These are phyloP conservation scores for Jaculus jaculus DNA, from an alignment of 2,113 vertebrate species.

Conservation along the genomic window DNA sequence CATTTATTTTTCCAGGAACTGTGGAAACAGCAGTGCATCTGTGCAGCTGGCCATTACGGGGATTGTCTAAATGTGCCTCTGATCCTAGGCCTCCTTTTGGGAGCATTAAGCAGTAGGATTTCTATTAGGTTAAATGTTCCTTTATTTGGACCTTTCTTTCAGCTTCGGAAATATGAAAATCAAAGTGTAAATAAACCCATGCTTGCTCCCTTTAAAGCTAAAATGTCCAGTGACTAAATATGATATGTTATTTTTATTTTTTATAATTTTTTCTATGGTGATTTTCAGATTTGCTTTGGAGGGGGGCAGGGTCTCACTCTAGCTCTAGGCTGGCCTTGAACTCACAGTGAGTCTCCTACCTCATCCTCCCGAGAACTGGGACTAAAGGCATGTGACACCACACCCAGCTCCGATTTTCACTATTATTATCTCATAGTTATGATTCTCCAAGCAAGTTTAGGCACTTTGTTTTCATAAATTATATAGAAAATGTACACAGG, in stretches of 20 bases:
- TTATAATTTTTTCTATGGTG: not conserved
- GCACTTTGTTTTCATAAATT: constrained; percentile 35
- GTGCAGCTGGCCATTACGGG: too few relatives aligned
- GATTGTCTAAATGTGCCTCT: not conserved
- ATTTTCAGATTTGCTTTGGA: not conserved
- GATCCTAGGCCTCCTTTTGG: not conserved
- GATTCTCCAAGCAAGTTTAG: constrained; percentile 20
- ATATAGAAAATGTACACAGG: not conserved
- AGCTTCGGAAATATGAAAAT: not conserved
- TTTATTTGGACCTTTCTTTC: not conserved
- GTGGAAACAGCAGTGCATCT: not conserved
- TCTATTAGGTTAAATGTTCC: not conserved
- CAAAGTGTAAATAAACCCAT: not conserved
- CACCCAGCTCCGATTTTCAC: too few relatives aligned
- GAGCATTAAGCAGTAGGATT: not conserved
- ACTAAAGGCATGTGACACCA: too few relatives aligned
- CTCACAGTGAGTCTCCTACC: too few relatives aligned
- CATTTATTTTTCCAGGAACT: too few relatives aligned
- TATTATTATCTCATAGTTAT: not conserved
- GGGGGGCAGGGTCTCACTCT: too few relatives aligned
- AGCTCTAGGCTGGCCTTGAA: too few relatives aligned
- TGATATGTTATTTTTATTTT: not conserved
- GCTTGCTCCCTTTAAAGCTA: not conserved
- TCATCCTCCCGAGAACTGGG: too few relatives aligned
- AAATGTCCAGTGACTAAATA: not conserved